A percentile compares a stretch with the other conserved stretches of the same genome.
Evolutionary conservation across 1,140 invertebrate genomes (phyloP).

Genomic region (Philaenus spumarius): DNA sequence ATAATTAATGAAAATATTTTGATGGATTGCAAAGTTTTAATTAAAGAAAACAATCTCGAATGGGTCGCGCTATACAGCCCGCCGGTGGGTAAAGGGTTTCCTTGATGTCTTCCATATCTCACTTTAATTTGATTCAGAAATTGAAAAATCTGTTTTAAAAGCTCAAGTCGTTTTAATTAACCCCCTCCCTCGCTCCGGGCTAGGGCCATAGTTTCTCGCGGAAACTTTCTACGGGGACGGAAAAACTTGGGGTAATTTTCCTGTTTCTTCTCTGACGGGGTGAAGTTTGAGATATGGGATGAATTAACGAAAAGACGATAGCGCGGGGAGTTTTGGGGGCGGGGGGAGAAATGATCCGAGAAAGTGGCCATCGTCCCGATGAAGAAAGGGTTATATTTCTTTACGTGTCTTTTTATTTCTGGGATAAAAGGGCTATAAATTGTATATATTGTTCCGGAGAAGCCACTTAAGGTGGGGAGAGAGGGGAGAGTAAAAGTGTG

Average conservation of each 20-base stretch:
- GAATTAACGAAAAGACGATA: not conserved
- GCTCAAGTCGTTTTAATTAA: constrained; percentile 1
- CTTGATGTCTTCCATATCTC: constrained; percentile 17
- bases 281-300: constrained; percentile 1
- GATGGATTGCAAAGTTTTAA: too few species aligned
- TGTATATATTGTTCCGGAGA: too few species aligned
- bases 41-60: not conserved
- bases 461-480: too few species aligned
- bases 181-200: not conserved
- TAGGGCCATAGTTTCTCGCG: not conserved
- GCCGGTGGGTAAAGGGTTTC: not conserved
- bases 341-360: not conserved
- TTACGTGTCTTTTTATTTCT: too few species aligned
- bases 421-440: too few species aligned
- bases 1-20: too few species aligned
- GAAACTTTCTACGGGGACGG: not conserved
- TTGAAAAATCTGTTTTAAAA: constrained; percentile 22
- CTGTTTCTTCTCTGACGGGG: not conserved
- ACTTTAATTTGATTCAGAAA: constrained; percentile 21
- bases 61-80: not conserved
- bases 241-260: not conserved
- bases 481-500: too few species aligned
- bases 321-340: not conserved
- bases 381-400: constrained; percentile 37
- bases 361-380: not conserved